phyloP scores from a whole-genome alignment of 2,888 invertebrate genomes.

The Lasioglossum vierecki region DNA sequence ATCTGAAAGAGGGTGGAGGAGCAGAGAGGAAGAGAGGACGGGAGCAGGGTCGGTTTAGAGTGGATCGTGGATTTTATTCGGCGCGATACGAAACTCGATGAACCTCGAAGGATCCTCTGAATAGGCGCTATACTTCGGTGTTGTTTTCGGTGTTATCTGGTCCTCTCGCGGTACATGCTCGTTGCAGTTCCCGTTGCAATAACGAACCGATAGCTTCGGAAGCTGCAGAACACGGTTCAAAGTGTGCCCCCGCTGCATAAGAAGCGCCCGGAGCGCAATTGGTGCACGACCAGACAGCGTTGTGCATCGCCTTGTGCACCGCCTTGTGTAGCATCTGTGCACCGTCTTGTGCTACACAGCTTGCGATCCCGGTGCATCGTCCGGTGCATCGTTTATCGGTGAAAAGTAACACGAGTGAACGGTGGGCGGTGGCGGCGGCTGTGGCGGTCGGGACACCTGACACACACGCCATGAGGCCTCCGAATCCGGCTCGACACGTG shows the following conservation, averaged over 20 bases:
- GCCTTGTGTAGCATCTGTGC: neutral
- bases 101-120: conserved; percentile 42
- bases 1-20: neutral
- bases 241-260: neutral
- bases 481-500: neutral
- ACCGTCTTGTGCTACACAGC: neutral
- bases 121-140: neutral
- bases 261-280: neutral
- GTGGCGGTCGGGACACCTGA: neutral
- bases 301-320: neutral
- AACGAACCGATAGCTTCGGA: neutral
- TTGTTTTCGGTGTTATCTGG: neutral
- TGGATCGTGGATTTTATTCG: conserved; percentile 35
- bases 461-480: neutral
- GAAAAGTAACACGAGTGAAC: neutral
- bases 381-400: neutral
- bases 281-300: neutral
- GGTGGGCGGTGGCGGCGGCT: neutral
- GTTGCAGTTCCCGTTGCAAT: neutral
- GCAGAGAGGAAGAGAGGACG: neutral
- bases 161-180: neutral
- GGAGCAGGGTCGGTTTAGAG: neutral
- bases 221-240: neutral
- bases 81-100: conserved; percentile 21
- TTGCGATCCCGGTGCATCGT: neutral